phyloP scores from a whole-genome alignment of 2,888 invertebrate genomes.

The Ophion ventricosus region DNA sequence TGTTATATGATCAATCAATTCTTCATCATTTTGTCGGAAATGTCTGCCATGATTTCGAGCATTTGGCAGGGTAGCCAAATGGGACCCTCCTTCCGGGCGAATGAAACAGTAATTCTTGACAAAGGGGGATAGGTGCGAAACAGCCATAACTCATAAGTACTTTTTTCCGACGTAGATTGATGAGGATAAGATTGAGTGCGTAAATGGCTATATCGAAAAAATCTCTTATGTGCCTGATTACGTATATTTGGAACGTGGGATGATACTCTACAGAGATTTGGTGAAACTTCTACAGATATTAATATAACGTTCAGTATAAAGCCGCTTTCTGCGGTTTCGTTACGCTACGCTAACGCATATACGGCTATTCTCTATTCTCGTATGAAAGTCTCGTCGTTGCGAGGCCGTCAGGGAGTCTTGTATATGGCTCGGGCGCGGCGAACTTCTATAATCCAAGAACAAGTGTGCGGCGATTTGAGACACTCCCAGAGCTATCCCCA shows the following conservation, averaged over 20 bases:
- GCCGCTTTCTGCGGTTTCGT: neutral
- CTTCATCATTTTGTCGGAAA: neutral
- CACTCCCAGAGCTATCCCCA: conserved; percentile 52
- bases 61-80: conserved; percentile 10
- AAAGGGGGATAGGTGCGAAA: neutral
- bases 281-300: conserved; percentile 34
- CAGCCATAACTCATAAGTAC: neutral
- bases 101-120: neutral
- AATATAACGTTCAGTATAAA: neutral
- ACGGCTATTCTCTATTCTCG: neutral
- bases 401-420: conserved; percentile 14
- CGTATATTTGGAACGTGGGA: conserved; percentile 13
- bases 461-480: conserved; percentile 34
- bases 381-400: conserved; percentile 12
- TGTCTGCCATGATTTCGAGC: neutral
- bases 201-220: conserved; percentile 1
- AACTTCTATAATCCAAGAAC: conserved; percentile 53
- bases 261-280: conserved; percentile 32
- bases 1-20: conserved; percentile 16
- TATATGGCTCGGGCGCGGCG: neutral
- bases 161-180: conserved; percentile 26
- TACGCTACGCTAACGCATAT: neutral
- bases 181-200: conserved; percentile 15
- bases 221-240: neutral
- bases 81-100: conserved; percentile 1